Evolutionary conservation across 2,888 invertebrate genomes (phyloP).

Genomic region (Zele albiditarsus): DNA sequence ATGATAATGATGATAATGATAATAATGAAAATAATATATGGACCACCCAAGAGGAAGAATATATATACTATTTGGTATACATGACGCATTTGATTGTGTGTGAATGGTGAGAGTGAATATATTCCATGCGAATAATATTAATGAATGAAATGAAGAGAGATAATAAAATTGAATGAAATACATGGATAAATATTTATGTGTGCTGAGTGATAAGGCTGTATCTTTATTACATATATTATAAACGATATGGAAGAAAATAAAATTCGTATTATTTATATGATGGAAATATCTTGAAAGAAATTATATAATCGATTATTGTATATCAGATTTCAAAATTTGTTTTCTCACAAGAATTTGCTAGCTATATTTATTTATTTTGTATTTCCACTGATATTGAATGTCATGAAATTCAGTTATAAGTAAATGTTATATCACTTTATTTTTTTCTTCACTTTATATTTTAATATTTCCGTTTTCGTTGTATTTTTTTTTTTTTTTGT

Average conservation of each 20-base stretch:
- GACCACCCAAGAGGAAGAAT: constrained; percentile 33
- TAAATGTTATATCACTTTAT: background rate
- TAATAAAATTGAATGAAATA: background rate
- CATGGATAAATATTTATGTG: background rate
- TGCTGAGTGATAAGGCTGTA: constrained; percentile 23
- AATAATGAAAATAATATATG: background rate
- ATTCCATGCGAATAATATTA: constrained; percentile 23
- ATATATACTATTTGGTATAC: background rate
- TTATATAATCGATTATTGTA: background rate
- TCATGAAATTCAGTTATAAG: background rate
- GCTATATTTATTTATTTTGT: background rate
- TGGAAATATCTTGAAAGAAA: background rate
- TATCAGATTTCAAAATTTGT: background rate
- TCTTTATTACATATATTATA: constrained; percentile 20
- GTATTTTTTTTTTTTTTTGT: constrained; percentile 25
- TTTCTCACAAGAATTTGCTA: background rate
- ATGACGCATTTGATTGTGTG: too few species aligned
- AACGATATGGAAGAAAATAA: background rate
- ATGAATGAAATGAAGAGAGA: constrained; percentile 23
- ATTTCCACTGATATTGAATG: background rate
- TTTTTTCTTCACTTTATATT: background rate
- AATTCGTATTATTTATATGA: background rate
- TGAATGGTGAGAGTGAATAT: background rate
- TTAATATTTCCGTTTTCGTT: background rate
- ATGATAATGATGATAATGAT: background rate